Percentiles rank a stretch among this genome's conserved stretches.
These are phyloP conservation scores for Sciaenops ocellatus DNA, from an alignment of 2,797 vertebrate genomes.

Conservation along the genomic window DNA sequence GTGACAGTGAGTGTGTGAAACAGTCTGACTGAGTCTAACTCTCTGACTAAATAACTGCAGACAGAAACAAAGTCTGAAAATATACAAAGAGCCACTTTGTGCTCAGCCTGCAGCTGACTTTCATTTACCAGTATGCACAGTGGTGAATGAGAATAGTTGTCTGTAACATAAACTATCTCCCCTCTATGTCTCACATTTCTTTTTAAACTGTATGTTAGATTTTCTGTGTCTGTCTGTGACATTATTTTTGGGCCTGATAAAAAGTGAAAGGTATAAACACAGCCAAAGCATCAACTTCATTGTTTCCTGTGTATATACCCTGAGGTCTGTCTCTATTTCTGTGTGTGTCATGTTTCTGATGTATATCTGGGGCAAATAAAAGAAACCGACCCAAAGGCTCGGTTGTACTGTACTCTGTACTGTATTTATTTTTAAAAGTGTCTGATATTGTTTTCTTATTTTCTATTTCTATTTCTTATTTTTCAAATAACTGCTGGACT, in stretches of 20 bases:
- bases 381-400: not conserved
- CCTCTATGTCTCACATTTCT: not conserved
- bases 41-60: conserved; percentile 35
- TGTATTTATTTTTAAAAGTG: not conserved
- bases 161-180: conserved; percentile 4
- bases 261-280: not conserved
- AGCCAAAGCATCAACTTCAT: not conserved
- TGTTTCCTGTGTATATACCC: not conserved
- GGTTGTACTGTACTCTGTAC: no score
- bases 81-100: conserved; percentile 43
- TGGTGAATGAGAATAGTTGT: conserved; percentile 19
- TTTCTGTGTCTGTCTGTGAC: conserved; percentile 1
- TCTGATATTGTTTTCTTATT: not conserved
- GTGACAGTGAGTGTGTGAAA: conserved; percentile 30
- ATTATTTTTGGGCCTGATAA: no score
- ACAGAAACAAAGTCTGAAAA: conserved; percentile 41
- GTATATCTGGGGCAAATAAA: no score
- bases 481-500: not conserved
- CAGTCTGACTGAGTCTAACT: conserved; percentile 32
- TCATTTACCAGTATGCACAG: conserved; percentile 22
- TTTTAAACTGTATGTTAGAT: not conserved
- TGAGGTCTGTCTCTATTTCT: not conserved
- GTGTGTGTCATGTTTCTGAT: no score
- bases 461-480: no score
- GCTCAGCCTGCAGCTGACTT: conserved; percentile 36